These are phyloP conservation scores for Empis livida DNA, from an alignment of 2,888 invertebrate species.

Conservation along the genomic window DNA sequence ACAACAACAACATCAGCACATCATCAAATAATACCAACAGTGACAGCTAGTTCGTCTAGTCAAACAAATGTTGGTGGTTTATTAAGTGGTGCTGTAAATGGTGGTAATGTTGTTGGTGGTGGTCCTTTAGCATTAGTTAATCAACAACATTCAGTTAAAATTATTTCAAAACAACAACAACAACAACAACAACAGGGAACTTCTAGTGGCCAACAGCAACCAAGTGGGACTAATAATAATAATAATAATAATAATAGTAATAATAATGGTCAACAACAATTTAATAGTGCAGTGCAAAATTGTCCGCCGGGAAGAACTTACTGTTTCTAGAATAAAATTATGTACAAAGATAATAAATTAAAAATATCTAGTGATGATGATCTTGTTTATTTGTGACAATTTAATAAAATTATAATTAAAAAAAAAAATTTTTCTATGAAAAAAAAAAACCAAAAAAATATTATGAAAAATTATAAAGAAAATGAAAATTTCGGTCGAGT, in stretches of 20 bases:
- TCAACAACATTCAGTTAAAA: constrained; percentile 18
- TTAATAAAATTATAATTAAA: too few species aligned
- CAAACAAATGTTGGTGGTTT: not conserved
- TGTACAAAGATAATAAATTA: constrained; percentile 16
- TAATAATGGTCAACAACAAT: constrained; percentile 11
- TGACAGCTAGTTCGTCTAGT: not conserved
- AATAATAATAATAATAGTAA: constrained; percentile 6
- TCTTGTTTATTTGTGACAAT: constrained; percentile 26
- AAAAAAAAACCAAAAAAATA: too few species aligned
- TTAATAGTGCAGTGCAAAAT: constrained; percentile 19
- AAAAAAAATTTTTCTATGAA: too few species aligned
- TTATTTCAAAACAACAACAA: constrained; percentile 5
- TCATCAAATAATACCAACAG: not conserved
- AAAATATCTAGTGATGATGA: constrained; percentile 16
- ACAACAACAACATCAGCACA: constrained; percentile 13
- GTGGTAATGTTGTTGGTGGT: not conserved
- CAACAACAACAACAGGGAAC: constrained; percentile 10
- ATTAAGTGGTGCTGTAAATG: not conserved
- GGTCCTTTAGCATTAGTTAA: constrained; percentile 17
- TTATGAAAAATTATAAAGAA: too few species aligned
- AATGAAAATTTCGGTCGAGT: too few species aligned
- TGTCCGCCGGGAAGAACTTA: constrained; percentile 26
- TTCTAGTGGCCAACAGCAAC: constrained; percentile 5
- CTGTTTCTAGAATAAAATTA: constrained; percentile 30
- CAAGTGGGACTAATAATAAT: constrained; percentile 3